phyloP scores from a whole-genome alignment of 2,797 vertebrate genomes.

The Gymnodraco acuticeps region DNA sequence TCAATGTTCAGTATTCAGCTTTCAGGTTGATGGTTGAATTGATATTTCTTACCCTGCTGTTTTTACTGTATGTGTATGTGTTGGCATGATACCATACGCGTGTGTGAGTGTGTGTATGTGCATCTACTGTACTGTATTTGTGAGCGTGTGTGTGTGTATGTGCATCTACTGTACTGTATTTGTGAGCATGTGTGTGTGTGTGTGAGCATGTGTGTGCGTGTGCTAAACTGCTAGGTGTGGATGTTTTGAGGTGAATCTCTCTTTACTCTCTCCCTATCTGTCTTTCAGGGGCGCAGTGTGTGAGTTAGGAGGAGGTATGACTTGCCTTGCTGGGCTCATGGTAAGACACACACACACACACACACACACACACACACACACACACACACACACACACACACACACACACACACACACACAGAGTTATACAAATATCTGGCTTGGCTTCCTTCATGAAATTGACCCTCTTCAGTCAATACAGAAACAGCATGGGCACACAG shows the following conservation, averaged over 20 bases:
- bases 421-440: conserved; percentile 21
- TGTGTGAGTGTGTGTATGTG: conserved; percentile 7
- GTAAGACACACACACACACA: conserved; percentile 87
- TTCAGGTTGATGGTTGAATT: conserved; percentile 78
- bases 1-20: conserved; percentile 79
- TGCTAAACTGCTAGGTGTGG: conserved; percentile 60
- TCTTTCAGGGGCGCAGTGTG: conserved; percentile 97
- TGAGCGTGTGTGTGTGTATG: neutral
- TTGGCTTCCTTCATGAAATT: conserved; percentile 58
- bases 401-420: conserved; percentile 22
- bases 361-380: conserved; percentile 42
- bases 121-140: neutral
- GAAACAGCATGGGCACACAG: conserved; percentile 50
- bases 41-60: conserved; percentile 78
- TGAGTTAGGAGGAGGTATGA: conserved; percentile 99
- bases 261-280: conserved; percentile 53
- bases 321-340: conserved; percentile 99
- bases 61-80: conserved; percentile 53
- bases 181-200: conserved; percentile 33
- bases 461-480: conserved; percentile 57
- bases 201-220: conserved; percentile 37
- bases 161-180: no score
- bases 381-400: conserved; percentile 30
- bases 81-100: conserved; percentile 27
- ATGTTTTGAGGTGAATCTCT: conserved; percentile 79